Base-by-base conservation (phyloP, 2,797 vertebrate species). In the Calcarius lapponicus region DNA sequence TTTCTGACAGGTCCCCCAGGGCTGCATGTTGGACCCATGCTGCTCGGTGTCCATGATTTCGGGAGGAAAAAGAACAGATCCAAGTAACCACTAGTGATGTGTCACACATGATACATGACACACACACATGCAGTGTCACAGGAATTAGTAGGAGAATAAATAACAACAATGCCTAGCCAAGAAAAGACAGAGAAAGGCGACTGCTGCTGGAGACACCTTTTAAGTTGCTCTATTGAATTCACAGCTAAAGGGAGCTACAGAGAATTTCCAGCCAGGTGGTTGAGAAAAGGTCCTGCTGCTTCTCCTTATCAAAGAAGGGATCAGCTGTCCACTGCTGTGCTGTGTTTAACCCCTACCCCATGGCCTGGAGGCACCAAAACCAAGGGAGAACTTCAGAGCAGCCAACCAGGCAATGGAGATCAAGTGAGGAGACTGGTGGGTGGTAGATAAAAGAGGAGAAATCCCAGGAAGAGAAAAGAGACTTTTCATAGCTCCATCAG, bases 401-500 rank as follows among this genome's bases (percentile, higher is more conserved):
- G 42, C n/a, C 56, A 56, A 14, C 12, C 60, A 48, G 40, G 54
- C 61, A 75, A 53, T 86, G 1, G 2, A 36, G 58, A 80, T 72
- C 53, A 38, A 86, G 21, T 42, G 34, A 90, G 29, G 45, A 89
- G 76, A 67, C 5, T 0, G 1, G 29, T 86, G 64, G 43, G 53
- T 57, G 29, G 40, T 21, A 73, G 72, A 31, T n/a, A 56, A 72
- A 91, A 70, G 69, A 92, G 43, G 53, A 90, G 38, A 67, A 78
- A 88, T 60, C 25, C 56, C 80, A 56, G 40, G 25, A 82, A 88
- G 40, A 56, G 19, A 53, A 15, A 16, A 86, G 38, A 74, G 9
- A n/a, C 22, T 86, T 81, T 79, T 66, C 51, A 66, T 32, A 81
- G 62, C 31, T 86, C 54, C 51, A 13, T 36, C 66, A 78, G 40